Evolutionary conservation across 2,113 vertebrate species (phyloP).

Genomic region (Leptocoma aspasia): DNA sequence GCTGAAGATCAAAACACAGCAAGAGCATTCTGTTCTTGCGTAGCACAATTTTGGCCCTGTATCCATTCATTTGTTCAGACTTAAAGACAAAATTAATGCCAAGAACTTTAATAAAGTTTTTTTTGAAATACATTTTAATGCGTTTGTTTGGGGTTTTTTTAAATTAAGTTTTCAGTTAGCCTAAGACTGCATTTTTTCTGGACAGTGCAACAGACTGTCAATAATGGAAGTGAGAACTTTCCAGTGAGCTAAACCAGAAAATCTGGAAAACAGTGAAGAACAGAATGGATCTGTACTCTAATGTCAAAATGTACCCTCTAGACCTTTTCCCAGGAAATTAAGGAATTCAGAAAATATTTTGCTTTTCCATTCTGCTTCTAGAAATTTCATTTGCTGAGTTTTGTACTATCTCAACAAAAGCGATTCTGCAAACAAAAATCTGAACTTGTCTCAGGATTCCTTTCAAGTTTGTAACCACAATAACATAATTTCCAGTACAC

Average conservation of each 20-base stretch:
- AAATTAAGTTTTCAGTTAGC: neutral
- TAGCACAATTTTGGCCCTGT: neutral
- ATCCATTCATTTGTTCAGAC: neutral
- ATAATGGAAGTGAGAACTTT: neutral
- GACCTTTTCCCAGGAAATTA: neutral
- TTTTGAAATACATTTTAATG: neutral
- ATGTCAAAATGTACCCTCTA: neutral
- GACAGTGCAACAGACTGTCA: neutral
- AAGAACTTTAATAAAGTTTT: neutral
- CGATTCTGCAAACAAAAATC: neutral
- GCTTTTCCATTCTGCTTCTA: neutral
- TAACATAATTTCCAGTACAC: neutral
- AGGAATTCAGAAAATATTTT: neutral
- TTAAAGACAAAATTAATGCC: neutral
- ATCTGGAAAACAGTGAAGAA: neutral
- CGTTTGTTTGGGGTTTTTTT: neutral
- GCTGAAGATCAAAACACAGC: neutral
- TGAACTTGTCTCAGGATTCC: neutral
- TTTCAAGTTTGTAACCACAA: neutral
- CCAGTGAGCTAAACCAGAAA: neutral
- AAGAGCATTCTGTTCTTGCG: neutral
- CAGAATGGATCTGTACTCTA: neutral
- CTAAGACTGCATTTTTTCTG: neutral
- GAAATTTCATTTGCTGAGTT: neutral
- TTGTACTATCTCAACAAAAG: neutral